Base-by-base conservation (phyloP, 2,888 invertebrate species). In the Pterostichus madidus region DNA sequence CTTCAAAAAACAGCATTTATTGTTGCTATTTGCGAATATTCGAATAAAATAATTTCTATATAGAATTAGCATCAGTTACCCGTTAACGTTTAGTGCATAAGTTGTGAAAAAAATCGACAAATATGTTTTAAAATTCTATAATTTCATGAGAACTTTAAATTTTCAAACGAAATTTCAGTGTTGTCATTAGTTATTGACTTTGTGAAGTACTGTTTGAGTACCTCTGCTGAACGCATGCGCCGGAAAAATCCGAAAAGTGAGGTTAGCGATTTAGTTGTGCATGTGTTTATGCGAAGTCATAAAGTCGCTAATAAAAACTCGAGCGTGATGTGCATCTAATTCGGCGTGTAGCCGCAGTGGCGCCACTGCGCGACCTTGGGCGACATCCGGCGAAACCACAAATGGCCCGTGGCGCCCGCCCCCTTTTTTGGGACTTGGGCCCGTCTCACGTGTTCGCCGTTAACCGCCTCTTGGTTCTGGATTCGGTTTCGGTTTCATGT, bases 261-360 rank as follows among this genome's bases (percentile, higher is more conserved):
- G 39, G 39, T 39, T 39, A 39, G 39, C 39, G 39, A 39, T 13
- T 13, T 10, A 13, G 52, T 52, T 52, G 52, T 52, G 52, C 52
- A 52, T 52, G n/a, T 52, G 52, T 52, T 52, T 52, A 52, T 39
- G 39, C 39, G 39, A 39, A 39, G 39, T 52, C 83, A 77, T 83
- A 83, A 83, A 83, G 44, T 32, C 52, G 13, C 53, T 52, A 84
- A 85, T 86, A 87, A 86, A 86, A 86, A 85, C 85, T 84, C 84
- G 85, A 85, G 85, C 85, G 86, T 85, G 85, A 56, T 86, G 87
- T 88, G 88, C 86, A 87, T 88, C 88, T 88, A 89, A 89, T 88
- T 88, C 88, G 86, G 86, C 87, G 86, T 88, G 87, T 85, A 88
- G 88, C 87, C 89, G 84, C 84, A 83, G 84, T 87, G 88, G 88